Conservation (phyloP, 2,113 vertebrate genomes). For the Vireo altiloquus region DNA sequence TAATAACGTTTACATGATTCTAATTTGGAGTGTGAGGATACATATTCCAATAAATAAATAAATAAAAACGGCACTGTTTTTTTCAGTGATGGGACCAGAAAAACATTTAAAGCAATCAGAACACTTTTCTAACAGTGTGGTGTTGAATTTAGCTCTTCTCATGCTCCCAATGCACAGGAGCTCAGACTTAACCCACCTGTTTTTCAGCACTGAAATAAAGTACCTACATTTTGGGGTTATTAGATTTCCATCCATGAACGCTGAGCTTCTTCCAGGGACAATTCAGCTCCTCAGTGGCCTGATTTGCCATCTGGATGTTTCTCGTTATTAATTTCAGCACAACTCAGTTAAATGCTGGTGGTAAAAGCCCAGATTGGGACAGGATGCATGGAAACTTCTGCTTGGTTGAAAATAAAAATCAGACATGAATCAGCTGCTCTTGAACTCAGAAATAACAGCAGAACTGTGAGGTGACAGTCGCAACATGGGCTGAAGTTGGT, state of each 20-base stretch:
- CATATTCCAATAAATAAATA: neutral
- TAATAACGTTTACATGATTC: neutral
- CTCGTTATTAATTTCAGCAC: neutral
- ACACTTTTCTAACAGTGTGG: neutral
- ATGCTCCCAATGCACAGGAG: neutral
- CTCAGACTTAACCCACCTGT: neutral
- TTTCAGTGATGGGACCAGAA: neutral
- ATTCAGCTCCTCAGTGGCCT: neutral
- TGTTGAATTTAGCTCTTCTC: neutral
- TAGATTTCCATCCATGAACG: neutral
- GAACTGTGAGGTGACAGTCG: neutral
- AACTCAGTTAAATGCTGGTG: neutral
- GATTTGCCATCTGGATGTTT: constrained; percentile 13
- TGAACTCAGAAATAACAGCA: neutral
- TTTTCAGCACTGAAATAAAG: neutral
- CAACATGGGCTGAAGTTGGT: neutral
- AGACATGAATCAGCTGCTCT: neutral
- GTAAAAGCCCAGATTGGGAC: neutral
- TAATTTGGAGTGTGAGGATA: neutral
- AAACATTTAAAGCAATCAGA: neutral
- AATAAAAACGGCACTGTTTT: rapidly evolving
- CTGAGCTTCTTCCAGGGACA: neutral
- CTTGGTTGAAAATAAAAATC: neutral
- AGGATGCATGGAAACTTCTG: neutral
- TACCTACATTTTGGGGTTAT: neutral